Evolutionary conservation across 2,888 invertebrate species (phyloP), one percentile per base, ranked within the genome.

Genomic region (Bursaphelenchus okinawaensis): DNA sequence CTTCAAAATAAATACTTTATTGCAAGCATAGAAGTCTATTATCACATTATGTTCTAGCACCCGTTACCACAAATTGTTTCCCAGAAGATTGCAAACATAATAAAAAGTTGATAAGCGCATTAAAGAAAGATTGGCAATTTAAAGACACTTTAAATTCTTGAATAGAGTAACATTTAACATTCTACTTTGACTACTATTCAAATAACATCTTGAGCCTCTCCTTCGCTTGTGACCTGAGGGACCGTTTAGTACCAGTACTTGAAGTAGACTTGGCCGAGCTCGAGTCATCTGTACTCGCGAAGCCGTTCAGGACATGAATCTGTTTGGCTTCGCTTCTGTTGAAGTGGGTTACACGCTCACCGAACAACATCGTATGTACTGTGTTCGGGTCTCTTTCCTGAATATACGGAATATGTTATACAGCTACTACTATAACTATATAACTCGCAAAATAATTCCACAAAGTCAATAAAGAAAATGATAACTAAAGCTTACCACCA

Each of bases 251-350:
- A 12, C 51, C 62, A 7, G 69, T 52, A 16, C 64, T 56, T 6
- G 55, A 40, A 7, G 59, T 60, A 26, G 61, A 58, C 16, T 68
- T 24, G n/a, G 58, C 55, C 7, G 71, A 67, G 16, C 19, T 26
- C 7, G 66, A 57, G 22, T 75, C 73, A 52, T 65, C 69, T n/a
- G 71, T 28, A 19, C 22, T 29, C 9, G 52, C 52, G 51, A 71
- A 68, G 19, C 76, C 70, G 9, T 75, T 75, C 8, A 81, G 68
- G 12, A 81, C 81, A 58, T 81, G 76, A 24, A 82, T 75, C 66
- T 81, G 81, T 54, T 75, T 78, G 51, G 78, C 81, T 22, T 73
- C 72, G 7, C 76, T 79, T 50, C 81, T 72, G 54, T 80, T 70
- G 65, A 79, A 81, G 28, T 71, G 74, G 20, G 68, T 56, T 9